A percentile compares a stretch with the other conserved stretches of the same genome.
Conservation (phyloP, 2,888 invertebrate species). For the Pasiphila rectangulata region DNA sequence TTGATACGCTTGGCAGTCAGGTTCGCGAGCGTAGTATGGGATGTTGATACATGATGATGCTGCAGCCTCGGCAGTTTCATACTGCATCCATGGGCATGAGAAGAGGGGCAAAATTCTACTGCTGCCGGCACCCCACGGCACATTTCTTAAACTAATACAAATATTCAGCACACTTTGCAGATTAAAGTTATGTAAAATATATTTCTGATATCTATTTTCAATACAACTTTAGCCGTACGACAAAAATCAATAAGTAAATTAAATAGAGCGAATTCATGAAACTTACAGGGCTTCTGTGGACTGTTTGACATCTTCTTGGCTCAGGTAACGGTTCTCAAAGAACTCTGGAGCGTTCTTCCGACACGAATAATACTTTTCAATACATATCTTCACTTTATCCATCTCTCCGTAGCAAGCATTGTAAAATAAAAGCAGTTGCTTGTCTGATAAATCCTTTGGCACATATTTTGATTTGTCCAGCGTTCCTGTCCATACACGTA, state of each 20-base stretch:
- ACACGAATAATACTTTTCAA: slow-evolving; percentile 82
- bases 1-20: no score
- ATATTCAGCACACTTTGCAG: no score
- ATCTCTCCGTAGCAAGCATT: slow-evolving; percentile 83
- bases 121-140: no score
- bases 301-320: slow-evolving; percentile 69
- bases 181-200: no score
- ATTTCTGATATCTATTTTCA: no score
- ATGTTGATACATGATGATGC: no score
- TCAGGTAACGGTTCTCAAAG: slow-evolving; percentile 80
- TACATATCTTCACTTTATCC: slow-evolving; percentile 82
- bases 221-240: no score
- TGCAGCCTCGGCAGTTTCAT: no score
- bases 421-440: slow-evolving; percentile 84
- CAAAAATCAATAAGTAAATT: background rate
- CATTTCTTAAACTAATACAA: no score
- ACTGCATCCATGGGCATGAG: no score
- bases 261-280: slow-evolving; percentile 1
- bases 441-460: slow-evolving; percentile 77
- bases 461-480: slow-evolving; percentile 74
- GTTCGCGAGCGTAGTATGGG: no score
- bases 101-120: no score
- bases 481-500: slow-evolving; percentile 70
- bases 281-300: slow-evolving; percentile 80
- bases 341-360: slow-evolving; percentile 83